Conservation (phyloP, 2,888 invertebrate species). For the Cantharis nigra region DNA sequence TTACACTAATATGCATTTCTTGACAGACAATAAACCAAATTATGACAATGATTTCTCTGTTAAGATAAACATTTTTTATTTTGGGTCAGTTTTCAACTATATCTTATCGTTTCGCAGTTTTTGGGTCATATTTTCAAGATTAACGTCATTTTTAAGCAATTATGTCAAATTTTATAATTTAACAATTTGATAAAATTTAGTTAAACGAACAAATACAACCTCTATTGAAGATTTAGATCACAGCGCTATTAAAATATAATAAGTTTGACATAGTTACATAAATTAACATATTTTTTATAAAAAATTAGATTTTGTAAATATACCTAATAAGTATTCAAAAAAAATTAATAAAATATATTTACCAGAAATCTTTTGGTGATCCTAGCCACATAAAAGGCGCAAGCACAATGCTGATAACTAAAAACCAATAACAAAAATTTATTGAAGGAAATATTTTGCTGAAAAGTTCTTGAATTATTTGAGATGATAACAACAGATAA, state of each 20-base stretch:
- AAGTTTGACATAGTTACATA: not conserved
- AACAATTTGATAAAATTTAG: not conserved
- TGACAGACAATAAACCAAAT: no score
- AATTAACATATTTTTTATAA: not conserved
- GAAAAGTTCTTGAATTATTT: constrained; percentile 66
- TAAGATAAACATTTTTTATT: not conserved
- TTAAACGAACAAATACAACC: not conserved
- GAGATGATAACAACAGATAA: constrained; percentile 67
- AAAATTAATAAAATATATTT: constrained; percentile 42
- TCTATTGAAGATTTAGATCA: not conserved
- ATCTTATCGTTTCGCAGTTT: not conserved
- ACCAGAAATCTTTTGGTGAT: constrained; percentile 75
- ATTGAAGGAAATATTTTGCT: constrained; percentile 57
- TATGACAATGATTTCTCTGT: not conserved
- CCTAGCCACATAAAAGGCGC: constrained; percentile 69
- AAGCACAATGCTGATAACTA: constrained; percentile 64
- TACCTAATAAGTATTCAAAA: no score
- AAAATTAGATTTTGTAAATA: not conserved
- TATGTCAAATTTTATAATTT: not conserved
- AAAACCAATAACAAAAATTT: constrained; percentile 67
- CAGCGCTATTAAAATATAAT: not conserved
- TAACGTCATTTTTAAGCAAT: not conserved
- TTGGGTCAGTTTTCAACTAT: not conserved
- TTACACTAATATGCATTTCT: no score
- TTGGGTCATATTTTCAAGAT: not conserved